Evolutionary conservation across 2,113 vertebrate genomes (phyloP).

Genomic region (Phalacrocorax brasilianus): DNA sequence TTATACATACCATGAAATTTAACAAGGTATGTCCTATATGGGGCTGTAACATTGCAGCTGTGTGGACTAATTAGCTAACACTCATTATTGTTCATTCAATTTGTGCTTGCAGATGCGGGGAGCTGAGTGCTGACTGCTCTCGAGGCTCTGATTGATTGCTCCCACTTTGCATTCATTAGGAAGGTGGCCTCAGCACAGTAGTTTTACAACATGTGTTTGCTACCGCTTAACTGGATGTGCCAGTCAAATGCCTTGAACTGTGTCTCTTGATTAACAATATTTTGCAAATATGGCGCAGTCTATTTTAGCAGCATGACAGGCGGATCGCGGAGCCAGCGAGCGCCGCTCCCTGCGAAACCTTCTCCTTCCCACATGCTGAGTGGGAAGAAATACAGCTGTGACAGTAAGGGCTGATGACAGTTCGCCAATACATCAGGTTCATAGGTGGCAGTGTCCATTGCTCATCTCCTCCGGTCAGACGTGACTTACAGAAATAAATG

Average conservation of each 20-base stretch:
- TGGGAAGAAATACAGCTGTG: not conserved
- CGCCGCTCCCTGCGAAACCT: not conserved
- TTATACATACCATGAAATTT: constrained; percentile 30
- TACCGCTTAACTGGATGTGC: not conserved
- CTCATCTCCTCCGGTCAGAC: not conserved
- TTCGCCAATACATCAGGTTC: accelerated
- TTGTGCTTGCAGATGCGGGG: constrained; percentile 29
- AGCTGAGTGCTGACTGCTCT: not conserved
- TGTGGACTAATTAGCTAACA: constrained; percentile 27
- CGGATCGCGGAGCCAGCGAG: accelerated
- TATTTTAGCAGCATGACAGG: not conserved
- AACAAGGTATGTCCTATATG: constrained; percentile 24
- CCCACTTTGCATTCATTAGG: not conserved
- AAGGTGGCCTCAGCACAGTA: constrained; percentile 10
- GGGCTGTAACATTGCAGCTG: constrained; percentile 41
- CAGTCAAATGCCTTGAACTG: constrained; percentile 6
- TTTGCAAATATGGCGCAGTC: not conserved
- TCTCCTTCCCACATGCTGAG: not conserved
- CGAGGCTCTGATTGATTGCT: constrained; percentile 10
- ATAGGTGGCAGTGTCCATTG: not conserved
- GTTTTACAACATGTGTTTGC: constrained; percentile 26
- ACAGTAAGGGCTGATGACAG: not conserved
- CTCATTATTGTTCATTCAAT: constrained; percentile 40
- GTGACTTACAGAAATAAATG: not conserved
- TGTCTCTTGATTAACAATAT: not conserved